Percentiles rank a stretch among this genome's conserved stretches.
These are phyloP conservation scores for Poeciliopsis retropinna DNA, from an alignment of 2,113 vertebrate species.

Conservation along the genomic window DNA sequence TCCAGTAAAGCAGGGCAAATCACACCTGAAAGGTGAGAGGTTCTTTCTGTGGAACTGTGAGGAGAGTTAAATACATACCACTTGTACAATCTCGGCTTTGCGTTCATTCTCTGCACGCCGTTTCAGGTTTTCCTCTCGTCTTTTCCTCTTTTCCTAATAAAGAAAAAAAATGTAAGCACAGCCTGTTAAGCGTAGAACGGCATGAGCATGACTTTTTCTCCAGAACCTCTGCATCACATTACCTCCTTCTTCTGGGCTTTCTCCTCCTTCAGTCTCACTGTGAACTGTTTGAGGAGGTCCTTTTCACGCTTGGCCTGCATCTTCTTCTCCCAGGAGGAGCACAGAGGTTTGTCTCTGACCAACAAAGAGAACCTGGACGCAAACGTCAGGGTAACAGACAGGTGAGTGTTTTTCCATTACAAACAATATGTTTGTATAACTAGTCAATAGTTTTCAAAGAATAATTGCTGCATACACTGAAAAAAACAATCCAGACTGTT, in stretches of 20 bases:
- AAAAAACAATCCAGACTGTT: not conserved
- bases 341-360: slow-evolving; percentile 86
- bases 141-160: slow-evolving; percentile 86
- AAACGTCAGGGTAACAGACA: not conserved
- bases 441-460: not conserved
- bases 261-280: slow-evolving; percentile 84
- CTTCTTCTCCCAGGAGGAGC: slow-evolving; percentile 88
- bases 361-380: slow-evolving; percentile 87
- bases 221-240: not conserved
- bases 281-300: slow-evolving; percentile 80
- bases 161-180: not conserved
- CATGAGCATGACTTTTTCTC: not conserved
- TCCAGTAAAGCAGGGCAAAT: not conserved
- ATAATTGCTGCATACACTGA: not conserved
- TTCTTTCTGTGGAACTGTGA: not conserved
- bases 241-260: slow-evolving; percentile 84
- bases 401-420: not conserved
- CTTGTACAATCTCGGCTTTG: slow-evolving; percentile 91
- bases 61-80: slow-evolving; percentile 80
- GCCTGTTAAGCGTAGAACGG: not conserved
- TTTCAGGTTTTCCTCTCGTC: slow-evolving; percentile 86
- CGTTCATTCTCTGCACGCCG: slow-evolving; percentile 88
- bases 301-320: slow-evolving; percentile 87
- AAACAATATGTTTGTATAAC: too few species aligned
- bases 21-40: not conserved